A percentile compares a stretch with the other conserved stretches of the same genome.
phyloP scores from a whole-genome alignment of 2,797 vertebrate species.

The Myiothlypis coronata region DNA sequence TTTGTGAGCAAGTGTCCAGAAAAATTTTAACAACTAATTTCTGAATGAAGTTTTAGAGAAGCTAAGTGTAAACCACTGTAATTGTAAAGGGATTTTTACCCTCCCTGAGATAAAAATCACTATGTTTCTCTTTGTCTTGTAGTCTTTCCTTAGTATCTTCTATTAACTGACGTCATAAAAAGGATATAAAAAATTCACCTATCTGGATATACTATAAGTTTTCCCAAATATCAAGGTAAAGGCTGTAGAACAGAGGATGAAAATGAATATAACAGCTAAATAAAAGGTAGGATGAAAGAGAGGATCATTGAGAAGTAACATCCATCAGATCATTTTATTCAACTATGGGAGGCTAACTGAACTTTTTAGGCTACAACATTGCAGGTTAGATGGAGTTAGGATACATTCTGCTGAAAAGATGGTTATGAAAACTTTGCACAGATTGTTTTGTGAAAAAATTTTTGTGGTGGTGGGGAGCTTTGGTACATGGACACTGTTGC shows the following conservation, averaged over 20 bases:
- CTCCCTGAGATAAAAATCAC: background rate
- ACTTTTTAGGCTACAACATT: background rate
- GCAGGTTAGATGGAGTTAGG: background rate
- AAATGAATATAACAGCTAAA: background rate
- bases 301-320: background rate
- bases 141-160: background rate
- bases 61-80: background rate
- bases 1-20: background rate
- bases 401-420: background rate
- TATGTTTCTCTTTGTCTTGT: background rate
- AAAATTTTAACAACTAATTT: background rate
- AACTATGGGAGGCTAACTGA: background rate
- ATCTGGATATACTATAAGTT: background rate
- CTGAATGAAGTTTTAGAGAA: background rate
- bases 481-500: background rate
- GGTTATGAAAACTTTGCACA: background rate
- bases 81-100: background rate
- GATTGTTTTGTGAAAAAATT: background rate
- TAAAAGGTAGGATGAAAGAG: background rate
- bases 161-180: background rate
- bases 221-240: background rate
- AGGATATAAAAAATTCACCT: background rate
- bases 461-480: fast-evolving
- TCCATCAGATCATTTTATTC: background rate
- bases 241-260: background rate